Conservation (phyloP, 2,888 invertebrate genomes). For the Octonoba sinensis region DNA sequence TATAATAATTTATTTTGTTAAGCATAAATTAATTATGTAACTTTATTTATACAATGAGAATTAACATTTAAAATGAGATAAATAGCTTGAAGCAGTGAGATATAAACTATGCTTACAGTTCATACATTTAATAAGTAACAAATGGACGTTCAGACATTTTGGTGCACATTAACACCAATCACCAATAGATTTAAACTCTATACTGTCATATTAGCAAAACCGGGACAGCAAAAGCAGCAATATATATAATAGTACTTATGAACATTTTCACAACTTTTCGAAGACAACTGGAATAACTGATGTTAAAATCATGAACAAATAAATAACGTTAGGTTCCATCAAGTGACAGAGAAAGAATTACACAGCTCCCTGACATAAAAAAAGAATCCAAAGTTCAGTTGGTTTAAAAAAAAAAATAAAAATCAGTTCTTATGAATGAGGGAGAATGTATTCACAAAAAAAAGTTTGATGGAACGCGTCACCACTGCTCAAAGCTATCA, state of each 20-base stretch:
- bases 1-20: no score
- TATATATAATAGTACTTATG: slow-evolving; percentile 32
- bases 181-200: slow-evolving; percentile 39
- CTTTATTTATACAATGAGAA: slow-evolving; percentile 9
- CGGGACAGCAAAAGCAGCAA: slow-evolving; percentile 11
- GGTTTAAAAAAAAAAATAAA: slow-evolving; percentile 15
- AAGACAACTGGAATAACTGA: slow-evolving; percentile 37
- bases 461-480: slow-evolving; percentile 9
- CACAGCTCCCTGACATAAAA: slow-evolving; percentile 59
- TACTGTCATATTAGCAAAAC: slow-evolving; percentile 29
- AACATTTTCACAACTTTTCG: slow-evolving; percentile 44
- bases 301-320: slow-evolving; percentile 61
- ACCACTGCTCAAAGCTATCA: not conserved
- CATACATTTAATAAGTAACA: slow-evolving; percentile 55
- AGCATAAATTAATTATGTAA: slow-evolving; percentile 1
- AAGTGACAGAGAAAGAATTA: slow-evolving; percentile 38
- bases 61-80: slow-evolving; percentile 51
- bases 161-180: slow-evolving; percentile 52
- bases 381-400: slow-evolving; percentile 44
- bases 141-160: slow-evolving; percentile 59
- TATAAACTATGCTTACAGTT: slow-evolving; percentile 48
- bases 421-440: slow-evolving; percentile 20
- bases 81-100: slow-evolving; percentile 38
- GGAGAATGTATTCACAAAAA: slow-evolving; percentile 9
- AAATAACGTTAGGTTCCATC: slow-evolving; percentile 58